Evolutionary conservation across 2,888 invertebrate genomes (phyloP).

Genomic region (Cephus nigrinus): DNA sequence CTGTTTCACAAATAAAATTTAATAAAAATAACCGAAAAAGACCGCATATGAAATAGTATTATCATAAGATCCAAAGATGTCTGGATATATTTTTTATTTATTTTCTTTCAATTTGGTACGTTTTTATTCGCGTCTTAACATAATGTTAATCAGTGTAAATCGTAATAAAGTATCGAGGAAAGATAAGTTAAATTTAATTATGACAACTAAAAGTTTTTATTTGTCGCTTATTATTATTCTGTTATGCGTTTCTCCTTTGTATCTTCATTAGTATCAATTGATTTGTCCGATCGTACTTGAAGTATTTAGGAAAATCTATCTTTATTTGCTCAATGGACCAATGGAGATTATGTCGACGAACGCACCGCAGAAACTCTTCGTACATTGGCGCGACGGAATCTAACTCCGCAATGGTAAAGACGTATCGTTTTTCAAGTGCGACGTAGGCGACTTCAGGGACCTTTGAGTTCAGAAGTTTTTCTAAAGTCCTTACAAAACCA

Average conservation of each 20-base stretch:
- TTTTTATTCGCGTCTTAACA: too few species aligned
- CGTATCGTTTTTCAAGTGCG: slow-evolving; percentile 87
- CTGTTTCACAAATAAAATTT: slow-evolving; percentile 24
- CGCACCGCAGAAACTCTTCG: slow-evolving; percentile 79
- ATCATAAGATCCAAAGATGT: too few species aligned
- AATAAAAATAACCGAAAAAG: background rate
- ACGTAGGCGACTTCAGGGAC: slow-evolving; percentile 75
- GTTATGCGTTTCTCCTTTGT: slow-evolving; percentile 42
- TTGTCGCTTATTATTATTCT: background rate
- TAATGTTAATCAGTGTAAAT: too few species aligned
- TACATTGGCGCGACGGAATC: slow-evolving; percentile 89
- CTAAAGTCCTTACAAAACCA: slow-evolving; percentile 79
- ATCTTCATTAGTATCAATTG: slow-evolving; percentile 83
- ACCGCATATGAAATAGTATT: too few species aligned
- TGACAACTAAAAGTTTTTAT: too few species aligned
- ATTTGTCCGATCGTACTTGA: slow-evolving; percentile 82
- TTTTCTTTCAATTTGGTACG: too few species aligned
- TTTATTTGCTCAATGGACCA: slow-evolving; percentile 75
- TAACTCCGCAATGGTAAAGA: slow-evolving; percentile 84
- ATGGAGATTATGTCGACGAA: slow-evolving; percentile 66
- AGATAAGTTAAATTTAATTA: too few species aligned
- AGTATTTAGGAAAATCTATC: slow-evolving; percentile 83
- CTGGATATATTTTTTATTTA: too few species aligned
- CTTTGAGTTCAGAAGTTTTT: slow-evolving; percentile 73
- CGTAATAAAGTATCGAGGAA: too few species aligned